Base-by-base conservation (phyloP, 1,140 invertebrate genomes). In the Spodoptera litura region DNA sequence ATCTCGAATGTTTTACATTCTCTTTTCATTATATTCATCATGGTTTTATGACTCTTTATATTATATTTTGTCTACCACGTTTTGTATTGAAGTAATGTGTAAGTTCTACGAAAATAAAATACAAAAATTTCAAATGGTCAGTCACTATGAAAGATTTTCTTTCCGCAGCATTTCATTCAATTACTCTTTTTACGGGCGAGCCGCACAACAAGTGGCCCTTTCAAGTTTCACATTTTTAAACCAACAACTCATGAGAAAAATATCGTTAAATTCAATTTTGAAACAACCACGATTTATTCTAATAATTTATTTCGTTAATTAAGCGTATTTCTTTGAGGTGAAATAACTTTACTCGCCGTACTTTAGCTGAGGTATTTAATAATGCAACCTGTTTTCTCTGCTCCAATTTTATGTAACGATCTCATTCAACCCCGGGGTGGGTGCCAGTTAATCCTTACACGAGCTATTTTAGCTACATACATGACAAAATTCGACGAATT, bases 371-470 rank as follows among this genome's bases (percentile, higher is more conserved):
- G 44, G 20, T 52, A 68, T 68, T 68, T 68, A 68, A 68, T 68
- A 68, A 68, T 68, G 64, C 64, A 68, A 68, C 64, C 64, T 52
- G 44, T 68, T 68, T 52, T 68, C 25, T 20, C 20, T 49, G 64
- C 49, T 25, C 49, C 20, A 11, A 38, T 68, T 68, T 52, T 68
- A 52, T 52, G 64, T 25, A 52, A 68, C 64, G 49, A 68, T 51
- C 64, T 51, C 20, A 51, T 51, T 68, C 64, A 68, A 52, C 64
- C 49, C 35, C 3, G 12, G 49, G 20, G 15, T 68, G 49, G 20
- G n/a, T 49, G 31, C 25, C 44, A 4, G 44, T 52, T 25, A 68
- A 52, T 20, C 49, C 44, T 68, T 11, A 64, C 35, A 9, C n/a
- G n/a, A 44, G 5, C 56, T 59, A 12, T 31, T 59, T 31, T 9